Evolutionary conservation across 2,113 vertebrate genomes (phyloP), one percentile per base, ranked within the genome.

Genomic region (Phrynosoma platyrhinos): DNA sequence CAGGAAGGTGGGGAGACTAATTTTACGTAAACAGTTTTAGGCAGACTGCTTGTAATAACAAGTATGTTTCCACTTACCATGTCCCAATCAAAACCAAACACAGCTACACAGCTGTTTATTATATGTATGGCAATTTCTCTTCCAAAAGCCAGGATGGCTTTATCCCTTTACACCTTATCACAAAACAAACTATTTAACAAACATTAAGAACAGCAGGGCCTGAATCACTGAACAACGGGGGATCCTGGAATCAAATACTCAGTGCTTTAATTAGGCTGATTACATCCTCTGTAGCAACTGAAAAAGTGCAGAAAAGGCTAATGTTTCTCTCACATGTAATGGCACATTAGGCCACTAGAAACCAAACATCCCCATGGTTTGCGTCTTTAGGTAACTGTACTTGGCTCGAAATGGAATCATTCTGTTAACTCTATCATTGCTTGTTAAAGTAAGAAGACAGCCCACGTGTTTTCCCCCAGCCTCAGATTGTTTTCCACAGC

Each of bases 231-330:
- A 93, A 85, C 94, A 91, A 94, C 84, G 89, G 94, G 90, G 93
- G 86, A 77, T 88, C 89, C 93, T 94, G 87, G 90, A 92, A 94
- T 93, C 91, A 92, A 95, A 91, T 88, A 91, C 91, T 94, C 90
- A 94, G 89, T 90, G 92, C 92, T 95, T 92, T 94, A 82, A 93
- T 95, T 93, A 90, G 94, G 91, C 89, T 90, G 91, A 94, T 95
- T 92, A 94, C 27, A 92, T 86, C 77, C 16, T 83, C 83, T 89
- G 90, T 66, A 91, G 82, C 83, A 92, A 90, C 76, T 90, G 68
- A 91, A 94, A 91, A 82, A 58, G 40, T 90, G 91, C 55, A 47
- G 90, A 53, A 78, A 79, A 10, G 94, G 90, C 84, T 92, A 91
- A 92, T 92, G 87, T 92, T 88, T 86, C 87, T 83, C 88, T 85